Percentiles rank a stretch among this genome's conserved stretches.
phyloP scores from a whole-genome alignment of 2,113 vertebrate species.

The Bettongia penicillata region DNA sequence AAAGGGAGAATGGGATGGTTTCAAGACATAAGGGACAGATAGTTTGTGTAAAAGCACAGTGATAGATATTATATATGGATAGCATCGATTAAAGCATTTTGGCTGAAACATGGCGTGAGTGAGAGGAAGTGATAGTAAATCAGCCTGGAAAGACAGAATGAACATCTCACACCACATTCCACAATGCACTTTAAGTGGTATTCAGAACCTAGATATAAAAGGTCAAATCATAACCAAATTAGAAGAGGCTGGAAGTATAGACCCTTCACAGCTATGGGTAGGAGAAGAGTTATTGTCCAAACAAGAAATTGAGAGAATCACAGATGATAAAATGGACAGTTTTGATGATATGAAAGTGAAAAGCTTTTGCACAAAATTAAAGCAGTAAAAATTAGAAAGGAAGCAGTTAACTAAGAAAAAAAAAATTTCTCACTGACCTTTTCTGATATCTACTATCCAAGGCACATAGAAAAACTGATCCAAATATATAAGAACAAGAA shows the following conservation, averaged over 20 bases:
- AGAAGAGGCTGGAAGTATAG: not conserved
- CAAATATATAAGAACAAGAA: not conserved
- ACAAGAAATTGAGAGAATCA: not conserved
- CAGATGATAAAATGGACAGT: not conserved
- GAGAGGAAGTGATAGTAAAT: not conserved
- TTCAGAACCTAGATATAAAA: not conserved
- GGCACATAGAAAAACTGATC: not conserved
- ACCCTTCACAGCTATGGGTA: not conserved
- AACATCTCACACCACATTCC: not conserved
- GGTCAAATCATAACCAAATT: not conserved
- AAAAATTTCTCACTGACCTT: not conserved
- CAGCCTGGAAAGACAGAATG: not conserved
- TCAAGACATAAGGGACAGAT: not conserved
- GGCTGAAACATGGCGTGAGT: not conserved
- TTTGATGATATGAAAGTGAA: not conserved
- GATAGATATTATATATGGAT: not conserved
- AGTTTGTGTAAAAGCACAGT: not conserved
- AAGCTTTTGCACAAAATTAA: not conserved
- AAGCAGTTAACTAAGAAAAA: not conserved
- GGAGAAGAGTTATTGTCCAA: not conserved
- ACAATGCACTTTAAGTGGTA: not conserved
- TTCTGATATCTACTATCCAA: not conserved
- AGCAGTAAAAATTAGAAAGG: not conserved
- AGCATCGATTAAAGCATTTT: not conserved
- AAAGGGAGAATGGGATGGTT: not conserved